Base-by-base conservation (phyloP, 2,797 vertebrate genomes). In the Masticophis lateralis region DNA sequence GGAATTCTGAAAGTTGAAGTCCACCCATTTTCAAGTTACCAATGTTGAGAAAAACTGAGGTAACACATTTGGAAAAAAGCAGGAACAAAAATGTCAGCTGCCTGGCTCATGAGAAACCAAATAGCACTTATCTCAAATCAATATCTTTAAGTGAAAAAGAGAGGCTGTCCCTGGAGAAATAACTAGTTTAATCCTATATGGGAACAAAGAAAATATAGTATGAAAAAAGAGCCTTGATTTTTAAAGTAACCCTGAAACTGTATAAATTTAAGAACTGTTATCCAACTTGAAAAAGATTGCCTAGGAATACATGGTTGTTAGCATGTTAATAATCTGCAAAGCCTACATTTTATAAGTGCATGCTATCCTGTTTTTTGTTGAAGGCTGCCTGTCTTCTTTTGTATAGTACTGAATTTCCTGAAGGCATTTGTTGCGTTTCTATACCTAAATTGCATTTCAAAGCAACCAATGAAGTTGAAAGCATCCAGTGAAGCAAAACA, bases 341-440 rank as follows among this genome's bases (percentile, higher is more conserved):
- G 13, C 37, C 91, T 88, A 74, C 22, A 25, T 93, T 95, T 95
- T 94, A 3, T 27, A 94, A 95, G 43, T 92, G 43, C 88, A 93
- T 92, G 37, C 63, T 95, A 92, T 37, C 92, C 91, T 95, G 91
- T 95, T 5, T 16, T 11, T 94, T 59, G 88, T 93, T 66, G 74
- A 56, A 96, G 47, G 60, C 90, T 86, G 12, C 66, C 47, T 66
- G 8, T 90, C 89, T 51, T 93, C 86, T 90, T 59, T 83, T 90
- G 94, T 57, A 94, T 92, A 95, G 94, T 86, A 96, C 88, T 93
- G 22, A 92, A 90, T 96, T 96, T 96, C 97, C 96, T 96, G 92
- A 93, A 97, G 96, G 97, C 97, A 95, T 94, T 95, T 83, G 86
- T 87, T 95, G 92, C 43, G 79, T 96, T 95, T 96, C 95, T 87